Evolutionary conservation across 1,140 invertebrate species (phyloP).

Genomic region (Caenorhabditis briggsae): DNA sequence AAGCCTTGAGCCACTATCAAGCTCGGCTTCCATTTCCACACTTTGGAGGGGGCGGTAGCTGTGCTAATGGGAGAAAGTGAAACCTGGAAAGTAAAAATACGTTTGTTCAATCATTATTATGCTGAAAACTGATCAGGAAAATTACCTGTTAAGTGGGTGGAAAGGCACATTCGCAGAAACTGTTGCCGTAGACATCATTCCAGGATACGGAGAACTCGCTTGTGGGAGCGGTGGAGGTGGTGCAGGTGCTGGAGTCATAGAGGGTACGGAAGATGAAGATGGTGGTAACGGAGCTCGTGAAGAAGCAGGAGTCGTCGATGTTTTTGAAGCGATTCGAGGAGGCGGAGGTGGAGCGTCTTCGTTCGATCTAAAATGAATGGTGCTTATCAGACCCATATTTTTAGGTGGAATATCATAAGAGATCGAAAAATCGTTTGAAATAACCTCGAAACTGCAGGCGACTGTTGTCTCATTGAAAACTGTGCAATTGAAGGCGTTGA

Average conservation of each 20-base stretch:
- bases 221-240: conserved; percentile 31
- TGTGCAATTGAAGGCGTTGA: neutral
- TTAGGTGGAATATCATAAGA: neutral
- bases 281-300: conserved; percentile 13
- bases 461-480: conserved; percentile 3
- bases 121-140: no score
- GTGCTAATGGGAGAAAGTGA: conserved; percentile 9
- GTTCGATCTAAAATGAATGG: neutral
- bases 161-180: conserved; percentile 23
- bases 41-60: conserved; percentile 26
- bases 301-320: neutral
- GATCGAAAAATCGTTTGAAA: neutral
- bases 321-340: conserved; percentile 26
- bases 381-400: no score
- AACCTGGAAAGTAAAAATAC: neutral
- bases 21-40: conserved; percentile 2
- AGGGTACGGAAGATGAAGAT: neutral
- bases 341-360: conserved; percentile 38
- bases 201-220: neutral
- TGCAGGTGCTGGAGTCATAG: neutral
- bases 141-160: conserved; percentile 12
- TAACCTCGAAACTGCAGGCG: neutral
- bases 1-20: neutral
- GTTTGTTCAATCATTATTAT: no score
- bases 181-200: conserved; percentile 22